phyloP scores from a whole-genome alignment of 2,888 invertebrate species.

The Drosophila diplacantha region DNA sequence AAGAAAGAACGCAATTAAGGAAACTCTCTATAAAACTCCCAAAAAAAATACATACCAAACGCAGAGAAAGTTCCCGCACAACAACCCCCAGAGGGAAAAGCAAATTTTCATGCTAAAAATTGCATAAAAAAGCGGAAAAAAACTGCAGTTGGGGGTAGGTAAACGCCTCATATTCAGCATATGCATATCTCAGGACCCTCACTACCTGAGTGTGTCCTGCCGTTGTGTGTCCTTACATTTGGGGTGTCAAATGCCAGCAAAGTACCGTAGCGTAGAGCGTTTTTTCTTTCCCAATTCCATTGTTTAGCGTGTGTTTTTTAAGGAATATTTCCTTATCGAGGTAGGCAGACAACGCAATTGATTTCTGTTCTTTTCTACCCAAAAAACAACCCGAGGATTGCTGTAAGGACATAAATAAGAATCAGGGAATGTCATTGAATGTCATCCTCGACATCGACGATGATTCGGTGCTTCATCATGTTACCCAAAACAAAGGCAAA shows the following conservation, averaged over 20 bases:
- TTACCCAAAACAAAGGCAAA: constrained; percentile 53
- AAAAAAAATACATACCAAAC: constrained; percentile 9
- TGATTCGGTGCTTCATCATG: constrained; percentile 65
- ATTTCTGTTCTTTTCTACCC: constrained; percentile 67
- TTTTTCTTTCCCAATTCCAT: constrained; percentile 47
- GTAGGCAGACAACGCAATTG: constrained; percentile 64
- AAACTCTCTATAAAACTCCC: constrained; percentile 34
- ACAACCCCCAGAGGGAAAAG: constrained; percentile 54
- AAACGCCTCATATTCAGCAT: constrained; percentile 37
- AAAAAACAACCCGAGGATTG: constrained; percentile 40
- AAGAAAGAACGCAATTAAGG: constrained; percentile 39
- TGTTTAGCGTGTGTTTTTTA: constrained; percentile 51
- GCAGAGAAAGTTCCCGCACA: constrained; percentile 43
- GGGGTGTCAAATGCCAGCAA: constrained; percentile 69
- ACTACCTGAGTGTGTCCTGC: constrained; percentile 62
- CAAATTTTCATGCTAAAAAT: constrained; percentile 65
- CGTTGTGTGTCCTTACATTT: constrained; percentile 26
- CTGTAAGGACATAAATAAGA: constrained; percentile 62
- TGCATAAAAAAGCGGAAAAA: constrained; percentile 66
- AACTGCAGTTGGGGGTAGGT: constrained; percentile 45
- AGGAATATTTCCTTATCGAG: constrained; percentile 56
- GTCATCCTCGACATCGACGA: constrained; percentile 47
- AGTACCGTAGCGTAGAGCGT: constrained; percentile 59
- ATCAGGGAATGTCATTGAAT: constrained; percentile 55
- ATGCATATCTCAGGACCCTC: constrained; percentile 54